phyloP scores from a whole-genome alignment of 2,888 invertebrate genomes.

The Eupithecia subfuscata region DNA sequence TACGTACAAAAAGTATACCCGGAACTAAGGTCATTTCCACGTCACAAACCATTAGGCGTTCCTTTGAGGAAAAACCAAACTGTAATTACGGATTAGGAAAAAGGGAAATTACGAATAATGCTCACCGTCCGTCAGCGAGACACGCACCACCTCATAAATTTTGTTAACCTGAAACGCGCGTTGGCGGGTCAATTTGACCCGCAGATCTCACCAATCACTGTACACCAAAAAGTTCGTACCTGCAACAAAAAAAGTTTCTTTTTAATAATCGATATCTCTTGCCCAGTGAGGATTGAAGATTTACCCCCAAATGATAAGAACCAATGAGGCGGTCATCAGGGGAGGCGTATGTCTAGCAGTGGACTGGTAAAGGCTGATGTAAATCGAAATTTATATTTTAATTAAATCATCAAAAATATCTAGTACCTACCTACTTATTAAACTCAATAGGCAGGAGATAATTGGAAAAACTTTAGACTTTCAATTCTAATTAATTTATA shows the following conservation, averaged over 20 bases:
- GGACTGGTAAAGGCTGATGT: no score
- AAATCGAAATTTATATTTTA: no score
- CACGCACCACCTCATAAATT: slow-evolving; percentile 4
- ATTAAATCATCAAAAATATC: no score
- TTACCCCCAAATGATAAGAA: no score
- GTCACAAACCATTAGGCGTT: slow-evolving; percentile 21
- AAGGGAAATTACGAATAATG: slow-evolving; percentile 42
- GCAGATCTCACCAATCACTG: not conserved
- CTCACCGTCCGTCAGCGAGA: slow-evolving; percentile 2
- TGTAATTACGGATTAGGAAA: slow-evolving; percentile 26
- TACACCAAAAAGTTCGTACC: not conserved
- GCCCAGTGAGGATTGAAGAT: no score
- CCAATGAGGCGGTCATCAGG: no score
- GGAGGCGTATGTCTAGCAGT: no score
- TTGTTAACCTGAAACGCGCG: not conserved
- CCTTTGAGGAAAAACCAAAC: slow-evolving; percentile 16
- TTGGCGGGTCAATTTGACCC: not conserved
- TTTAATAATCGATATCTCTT: no score
- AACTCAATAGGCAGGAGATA: not conserved
- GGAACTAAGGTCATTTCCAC: slow-evolving; percentile 30
- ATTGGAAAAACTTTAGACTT: not conserved
- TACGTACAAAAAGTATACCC: not conserved
- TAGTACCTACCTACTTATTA: no score
- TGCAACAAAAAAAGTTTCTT: not conserved
- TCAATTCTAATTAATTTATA: not conserved